Evolutionary conservation across 2,113 vertebrate genomes (phyloP), one percentile per base, ranked within the genome.

Genomic region (Madoqua kirkii): DNA sequence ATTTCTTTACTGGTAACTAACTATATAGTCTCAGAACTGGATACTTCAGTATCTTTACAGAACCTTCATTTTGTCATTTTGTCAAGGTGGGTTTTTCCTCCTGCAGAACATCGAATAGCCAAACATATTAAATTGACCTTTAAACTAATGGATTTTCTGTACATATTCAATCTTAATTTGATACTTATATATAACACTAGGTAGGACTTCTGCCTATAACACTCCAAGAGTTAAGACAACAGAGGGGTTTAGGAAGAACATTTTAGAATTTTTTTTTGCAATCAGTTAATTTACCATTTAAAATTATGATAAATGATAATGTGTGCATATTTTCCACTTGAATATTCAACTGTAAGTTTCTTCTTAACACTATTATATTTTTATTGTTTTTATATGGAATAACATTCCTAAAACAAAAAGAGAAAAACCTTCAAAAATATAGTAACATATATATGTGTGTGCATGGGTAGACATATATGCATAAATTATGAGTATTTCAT

Each of bases 301-400:
- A 98, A 98, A 95, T 97, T 98, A 88, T 96, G 98, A 97, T 98
- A 98, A 98, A 98, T 98, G 95, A 64, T 98, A 96, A 94, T 92
- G 82, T 98, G 97, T 98, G 98, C 94, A 98, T 97, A 97, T 93
- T 96, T 98, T 98, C 94, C 98, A 95, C 95, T 97, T 74, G 95
- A 84, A 93, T 97, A 97, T 74, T 92, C 87, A 91, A 0, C 50
- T 92, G 33, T 97, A 95, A 97, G 87, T 86, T 95, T 89, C 40
- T 94, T 94, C 59, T 88, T 95, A 95, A 88, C 90, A 97, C 95
- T 98, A 95, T 97, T 98, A 25, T 95, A 95, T 98, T 98, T 98
- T 93, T 95, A 0, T 98, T 98, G 87, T 88, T 98, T 98, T 98
- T 98, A 96, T 36, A 97, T 98, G 98, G 91, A 97, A 89, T 88